A percentile compares a stretch with the other conserved stretches of the same genome.
These are phyloP conservation scores for Aporophyla lueneburgensis DNA, from an alignment of 2,888 invertebrate species.

Conservation along the genomic window DNA sequence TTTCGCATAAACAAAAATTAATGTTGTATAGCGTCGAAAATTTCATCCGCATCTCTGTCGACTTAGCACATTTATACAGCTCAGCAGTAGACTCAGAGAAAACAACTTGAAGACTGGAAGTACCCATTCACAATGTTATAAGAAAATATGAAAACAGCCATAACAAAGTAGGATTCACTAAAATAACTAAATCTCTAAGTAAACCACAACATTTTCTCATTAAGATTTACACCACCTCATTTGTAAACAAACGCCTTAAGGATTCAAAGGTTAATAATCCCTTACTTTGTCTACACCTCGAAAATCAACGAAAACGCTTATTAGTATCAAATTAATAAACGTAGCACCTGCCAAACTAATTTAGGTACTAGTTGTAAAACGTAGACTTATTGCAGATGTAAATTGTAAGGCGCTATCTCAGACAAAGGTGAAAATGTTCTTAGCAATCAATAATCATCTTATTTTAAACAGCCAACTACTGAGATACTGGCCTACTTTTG, in stretches of 20 bases:
- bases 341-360: conserved; percentile 43
- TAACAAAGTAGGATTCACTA: not conserved
- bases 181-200: not conserved
- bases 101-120: not conserved
- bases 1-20: no score
- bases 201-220: not conserved
- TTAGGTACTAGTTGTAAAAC: conserved; percentile 48
- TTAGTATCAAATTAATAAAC: conserved; percentile 52
- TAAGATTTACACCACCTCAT: not conserved
- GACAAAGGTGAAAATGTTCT: conserved; percentile 56
- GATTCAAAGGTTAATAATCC: conserved; percentile 31
- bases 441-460: not conserved
- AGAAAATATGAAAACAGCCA: not conserved
- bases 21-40: no score
- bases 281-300: conserved; percentile 15
- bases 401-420: conserved; percentile 63
- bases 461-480: no score
- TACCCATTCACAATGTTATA: not conserved
- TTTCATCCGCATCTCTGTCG: no score
- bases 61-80: not conserved
- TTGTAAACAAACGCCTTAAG: not conserved
- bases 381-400: conserved; percentile 62
- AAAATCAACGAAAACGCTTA: conserved; percentile 42
- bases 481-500: no score
- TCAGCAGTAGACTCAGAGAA: not conserved